These are phyloP conservation scores for Sapayoa aenigma DNA, from an alignment of 2,113 vertebrate genomes.

Conservation along the genomic window DNA sequence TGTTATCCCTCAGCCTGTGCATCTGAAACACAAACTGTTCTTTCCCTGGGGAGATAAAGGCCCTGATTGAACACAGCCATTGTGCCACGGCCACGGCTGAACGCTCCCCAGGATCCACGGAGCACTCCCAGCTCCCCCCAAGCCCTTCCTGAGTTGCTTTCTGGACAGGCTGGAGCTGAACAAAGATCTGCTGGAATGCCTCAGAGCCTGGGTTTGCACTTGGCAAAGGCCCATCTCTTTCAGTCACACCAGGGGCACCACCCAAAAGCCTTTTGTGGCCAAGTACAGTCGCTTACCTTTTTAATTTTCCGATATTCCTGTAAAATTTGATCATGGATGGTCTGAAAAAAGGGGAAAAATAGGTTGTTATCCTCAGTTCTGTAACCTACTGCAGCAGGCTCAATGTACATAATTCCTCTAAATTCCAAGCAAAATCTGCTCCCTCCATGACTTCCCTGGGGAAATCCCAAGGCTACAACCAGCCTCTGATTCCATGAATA, in stretches of 20 bases:
- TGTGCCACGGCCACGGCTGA: neutral
- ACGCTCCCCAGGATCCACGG: neutral
- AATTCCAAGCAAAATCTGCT: neutral
- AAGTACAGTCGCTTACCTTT: conserved; percentile 77
- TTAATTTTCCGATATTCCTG: conserved; percentile 98
- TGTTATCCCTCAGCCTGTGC: neutral
- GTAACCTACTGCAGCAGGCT: neutral
- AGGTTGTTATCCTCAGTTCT: neutral
- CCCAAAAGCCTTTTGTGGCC: neutral
- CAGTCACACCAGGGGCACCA: neutral
- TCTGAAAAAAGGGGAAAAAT: conserved; percentile 68
- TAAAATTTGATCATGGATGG: conserved; percentile 95
- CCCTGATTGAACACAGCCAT: rapidly evolving
- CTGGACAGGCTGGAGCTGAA: neutral
- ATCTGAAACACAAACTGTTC: neutral
- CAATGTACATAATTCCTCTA: rapidly evolving
- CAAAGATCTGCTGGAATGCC: neutral
- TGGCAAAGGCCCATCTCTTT: neutral
- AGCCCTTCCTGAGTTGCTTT: neutral
- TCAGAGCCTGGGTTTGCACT: neutral
- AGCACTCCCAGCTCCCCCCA: neutral
- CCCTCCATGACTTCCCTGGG: rapidly evolving
- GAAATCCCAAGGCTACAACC: rapidly evolving
- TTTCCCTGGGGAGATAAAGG: neutral
- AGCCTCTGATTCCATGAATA: rapidly evolving